A percentile compares a stretch with the other conserved stretches of the same genome.
Evolutionary conservation across 2,888 invertebrate genomes (phyloP).

Genomic region (Rugalucina vietnamica): DNA sequence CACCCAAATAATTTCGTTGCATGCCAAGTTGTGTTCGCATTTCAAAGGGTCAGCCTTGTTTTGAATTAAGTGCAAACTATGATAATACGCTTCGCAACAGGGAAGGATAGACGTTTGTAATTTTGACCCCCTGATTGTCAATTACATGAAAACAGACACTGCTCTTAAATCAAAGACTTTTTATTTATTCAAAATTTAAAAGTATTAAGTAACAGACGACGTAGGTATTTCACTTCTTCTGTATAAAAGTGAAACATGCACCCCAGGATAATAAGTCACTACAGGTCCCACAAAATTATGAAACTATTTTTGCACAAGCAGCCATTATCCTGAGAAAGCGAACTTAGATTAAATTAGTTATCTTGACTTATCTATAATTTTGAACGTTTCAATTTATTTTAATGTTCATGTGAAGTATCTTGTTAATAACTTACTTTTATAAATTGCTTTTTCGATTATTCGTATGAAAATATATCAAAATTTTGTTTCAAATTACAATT

Average conservation of each 20-base stretch:
- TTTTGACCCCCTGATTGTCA: neutral
- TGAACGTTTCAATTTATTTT: neutral
- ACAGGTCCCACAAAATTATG: no score
- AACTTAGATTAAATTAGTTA: neutral
- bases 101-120: neutral
- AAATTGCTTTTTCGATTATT: no score
- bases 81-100: neutral
- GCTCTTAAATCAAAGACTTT: neutral
- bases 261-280: neutral
- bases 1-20: conserved; percentile 12
- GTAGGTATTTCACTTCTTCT: neutral
- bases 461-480: no score
- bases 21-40: neutral
- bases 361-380: neutral
- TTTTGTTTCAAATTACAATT: no score
- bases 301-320: neutral
- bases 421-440: neutral
- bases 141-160: neutral
- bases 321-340: neutral
- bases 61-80: conserved; percentile 7
- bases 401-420: neutral
- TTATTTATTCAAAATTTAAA: neutral
- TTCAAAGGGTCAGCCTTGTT: neutral
- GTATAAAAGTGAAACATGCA: neutral
- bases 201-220: neutral